A percentile compares a stretch with the other conserved stretches of the same genome.
phyloP scores from a whole-genome alignment of 2,888 invertebrate species.

The Operophtera brumata region DNA sequence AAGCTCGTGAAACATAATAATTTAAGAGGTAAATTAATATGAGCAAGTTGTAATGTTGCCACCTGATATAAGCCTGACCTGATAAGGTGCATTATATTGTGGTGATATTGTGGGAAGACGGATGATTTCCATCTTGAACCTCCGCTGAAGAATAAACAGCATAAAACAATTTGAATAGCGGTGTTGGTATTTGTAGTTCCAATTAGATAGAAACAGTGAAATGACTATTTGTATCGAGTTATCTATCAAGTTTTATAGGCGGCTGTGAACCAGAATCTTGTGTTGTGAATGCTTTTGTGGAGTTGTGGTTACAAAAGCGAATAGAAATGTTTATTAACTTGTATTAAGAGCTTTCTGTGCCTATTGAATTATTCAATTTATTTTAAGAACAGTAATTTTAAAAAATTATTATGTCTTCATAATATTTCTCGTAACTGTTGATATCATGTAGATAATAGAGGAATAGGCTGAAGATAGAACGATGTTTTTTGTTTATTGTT shows the following conservation, averaged over 20 bases:
- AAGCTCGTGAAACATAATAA: background rate
- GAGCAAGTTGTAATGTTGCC: too few species aligned
- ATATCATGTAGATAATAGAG: too few species aligned
- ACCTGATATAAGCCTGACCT: too few species aligned
- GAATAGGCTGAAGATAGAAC: too few species aligned
- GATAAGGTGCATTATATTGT: too few species aligned
- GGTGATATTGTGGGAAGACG: too few species aligned
- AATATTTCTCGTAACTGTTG: too few species aligned
- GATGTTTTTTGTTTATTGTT: too few species aligned
- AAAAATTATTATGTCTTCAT: too few species aligned
- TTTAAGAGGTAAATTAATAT: too few species aligned
- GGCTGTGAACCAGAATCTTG: conserved; percentile 42
- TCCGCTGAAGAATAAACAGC: background rate
- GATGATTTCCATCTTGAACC: too few species aligned
- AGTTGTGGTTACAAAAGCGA: conserved; percentile 36
- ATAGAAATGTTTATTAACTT: conserved; percentile 43
- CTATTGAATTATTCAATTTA: background rate
- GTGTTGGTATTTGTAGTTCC: conserved; percentile 18
- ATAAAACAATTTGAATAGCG: conserved; percentile 2
- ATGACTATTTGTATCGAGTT: conserved; percentile 37
- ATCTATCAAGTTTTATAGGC: conserved; percentile 51
- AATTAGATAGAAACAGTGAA: conserved; percentile 42
- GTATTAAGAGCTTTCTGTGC: background rate
- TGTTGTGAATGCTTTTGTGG: conserved; percentile 43
- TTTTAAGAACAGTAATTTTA: too few species aligned